Base-by-base conservation (phyloP, 2,113 vertebrate species). In the Pollachius pollachius region DNA sequence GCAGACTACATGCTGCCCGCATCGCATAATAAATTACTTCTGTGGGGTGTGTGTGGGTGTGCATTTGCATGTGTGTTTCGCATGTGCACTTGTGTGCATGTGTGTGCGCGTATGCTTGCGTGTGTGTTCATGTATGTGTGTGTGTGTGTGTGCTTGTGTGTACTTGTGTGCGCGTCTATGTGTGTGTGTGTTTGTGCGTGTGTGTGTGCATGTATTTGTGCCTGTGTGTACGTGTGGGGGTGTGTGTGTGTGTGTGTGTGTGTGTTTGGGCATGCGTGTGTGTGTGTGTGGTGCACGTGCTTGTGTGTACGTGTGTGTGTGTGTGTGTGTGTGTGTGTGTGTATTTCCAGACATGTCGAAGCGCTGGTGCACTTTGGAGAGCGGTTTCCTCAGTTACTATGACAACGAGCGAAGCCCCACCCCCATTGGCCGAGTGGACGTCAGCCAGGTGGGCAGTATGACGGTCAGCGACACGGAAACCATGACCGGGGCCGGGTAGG, bases 331-430 rank as follows among this genome's bases (percentile, higher is more conserved):
- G 18, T 62, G 63, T 54, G 64, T 59, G 58, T 79, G 58, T 69
- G 3, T 54, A 11, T n/a, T 59, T 48, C 52, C 86, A 98, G 97
- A 98, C 21, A 92, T 94, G 89, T 90, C 84, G 30, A 94, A 85
- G 52, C 94, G 93, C 23, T 99, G 97, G 97, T 99, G 97, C 69
- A 95, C 95, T 11, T 81, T 98, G 73, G 97, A 98, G 90, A 94
- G 94, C 3, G 94, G 95, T 60, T 97, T 94, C 83, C 86, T 98
- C 76, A 97, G 92, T 85, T 98, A 95, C 85, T 98, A 98, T 59
- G 97, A 98, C 85, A 95, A 86, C 68, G 94, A 96, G 81, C 92
- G 92, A 64, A 93, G 90, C 64, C 82, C 92, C 1, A 78, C 89
- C 5, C 92, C 96, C 21, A 90, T 92, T 23, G 94, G 96, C 71